Base-by-base conservation (phyloP, 2,888 invertebrate species). In the Melieria picta region DNA sequence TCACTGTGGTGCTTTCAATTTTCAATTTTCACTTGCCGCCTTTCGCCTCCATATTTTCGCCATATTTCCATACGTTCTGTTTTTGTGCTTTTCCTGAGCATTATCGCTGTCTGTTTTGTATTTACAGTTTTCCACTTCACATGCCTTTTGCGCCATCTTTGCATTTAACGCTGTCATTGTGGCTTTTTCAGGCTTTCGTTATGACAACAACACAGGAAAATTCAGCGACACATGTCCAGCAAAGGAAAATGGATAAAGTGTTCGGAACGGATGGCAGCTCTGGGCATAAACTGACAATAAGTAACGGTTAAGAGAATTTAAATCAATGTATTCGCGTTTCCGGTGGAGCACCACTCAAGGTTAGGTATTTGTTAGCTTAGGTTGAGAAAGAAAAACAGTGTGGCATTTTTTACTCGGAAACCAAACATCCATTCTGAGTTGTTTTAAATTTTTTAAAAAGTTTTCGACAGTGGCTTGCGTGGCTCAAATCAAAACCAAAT, bases 181-280 rank as follows among this genome's bases (percentile, higher is more conserved):
- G 62, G 47, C 43, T 52, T 62, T 52, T 45, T 48, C 50, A 65
- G 50, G 7, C 64, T 61, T 57, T 74, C 58, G 58, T 62, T 42
- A 30, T 48, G 2, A n/a, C 57, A n/a, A 9, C 30, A 46, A 13
- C 16, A 5, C 30, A 7, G 62, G n/a, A 64, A 60, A 48, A 11
- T 50, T 48, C 66, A n/a, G 60, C 13, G 63, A 69, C 71, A 71
- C 64, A 66, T 43, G 48, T 16, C 58, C 6, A 11, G 43, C 5
- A 9, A 9, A 52, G 52, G 9, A 52, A 52, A 52, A 9, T 52
- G 13, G 9, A 30, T 3, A 30, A 30, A 30, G 2, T 30, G 30
- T 30, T 2, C 3, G 30, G 3, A 30, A 30, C 30, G 30, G 30
- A 30, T 30, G 30, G 30, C 30, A 30, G 30, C 30, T 30, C 30